These are phyloP conservation scores for Epicauta chinensis DNA, from an alignment of 1,140 invertebrate genomes.

Conservation along the genomic window DNA sequence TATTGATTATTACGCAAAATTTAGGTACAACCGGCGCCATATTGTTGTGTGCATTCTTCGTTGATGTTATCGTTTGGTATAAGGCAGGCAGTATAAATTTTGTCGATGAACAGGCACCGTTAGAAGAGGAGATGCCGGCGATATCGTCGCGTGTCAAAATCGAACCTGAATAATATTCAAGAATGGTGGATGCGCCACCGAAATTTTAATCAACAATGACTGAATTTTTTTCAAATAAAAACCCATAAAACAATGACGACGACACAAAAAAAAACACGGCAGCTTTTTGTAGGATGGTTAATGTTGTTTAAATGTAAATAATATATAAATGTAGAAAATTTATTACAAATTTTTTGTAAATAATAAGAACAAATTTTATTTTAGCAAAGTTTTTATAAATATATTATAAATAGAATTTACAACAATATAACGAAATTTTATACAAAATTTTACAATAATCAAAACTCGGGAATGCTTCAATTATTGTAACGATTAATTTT, in stretches of 20 bases:
- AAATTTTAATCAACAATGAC: conserved; percentile 7
- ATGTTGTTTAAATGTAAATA: too few species aligned
- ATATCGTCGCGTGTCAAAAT: conserved; percentile 38
- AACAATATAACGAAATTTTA: conserved; percentile 9
- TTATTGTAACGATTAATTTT: conserved; percentile 4
- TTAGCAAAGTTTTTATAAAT: not conserved
- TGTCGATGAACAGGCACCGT: conserved; percentile 50
- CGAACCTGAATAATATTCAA: conserved; percentile 20
- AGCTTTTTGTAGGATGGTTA: not conserved
- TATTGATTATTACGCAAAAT: conserved; percentile 6
- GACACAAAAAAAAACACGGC: conserved; percentile 1
- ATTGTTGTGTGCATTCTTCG: conserved; percentile 60
- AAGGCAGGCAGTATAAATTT: conserved; percentile 65
- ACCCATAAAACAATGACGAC: too few species aligned
- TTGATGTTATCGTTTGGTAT: conserved; percentile 67
- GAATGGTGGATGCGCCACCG: conserved; percentile 9
- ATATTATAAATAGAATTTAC: not conserved
- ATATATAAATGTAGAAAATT: not conserved
- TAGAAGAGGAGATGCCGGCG: conserved; percentile 42
- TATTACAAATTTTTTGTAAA: conserved; percentile 12
- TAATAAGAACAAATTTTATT: conserved; percentile 8
- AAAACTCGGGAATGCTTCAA: not conserved
- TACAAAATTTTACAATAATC: conserved; percentile 10
- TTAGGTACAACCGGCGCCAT: conserved; percentile 63
- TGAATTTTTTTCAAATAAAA: conserved; percentile 14